phyloP scores from a whole-genome alignment of 2,797 vertebrate species.

The Cryptoprocta ferox region DNA sequence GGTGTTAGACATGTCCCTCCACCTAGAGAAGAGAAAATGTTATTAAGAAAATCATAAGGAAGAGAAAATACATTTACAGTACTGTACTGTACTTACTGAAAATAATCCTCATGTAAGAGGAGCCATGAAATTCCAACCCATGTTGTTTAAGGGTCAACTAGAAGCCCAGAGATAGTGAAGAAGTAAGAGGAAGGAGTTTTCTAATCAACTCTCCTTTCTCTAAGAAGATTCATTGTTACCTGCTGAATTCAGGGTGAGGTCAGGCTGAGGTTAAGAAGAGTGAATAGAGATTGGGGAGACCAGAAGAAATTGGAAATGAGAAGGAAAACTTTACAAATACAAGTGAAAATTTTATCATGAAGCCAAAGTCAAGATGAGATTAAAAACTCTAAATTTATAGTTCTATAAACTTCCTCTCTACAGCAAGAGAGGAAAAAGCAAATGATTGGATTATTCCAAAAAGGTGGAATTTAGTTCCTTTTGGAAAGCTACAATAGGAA shows the following conservation, averaged over 20 bases:
- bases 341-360: not conserved
- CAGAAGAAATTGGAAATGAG: not conserved
- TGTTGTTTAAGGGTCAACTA: not conserved
- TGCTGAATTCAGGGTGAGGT: not conserved
- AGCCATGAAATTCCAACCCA: not conserved
- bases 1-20: not conserved
- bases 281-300: not conserved
- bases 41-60: not conserved
- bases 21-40: not conserved
- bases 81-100: not conserved
- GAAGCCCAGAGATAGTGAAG: not conserved
- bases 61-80: not conserved
- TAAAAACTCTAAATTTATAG: not conserved
- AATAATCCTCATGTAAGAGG: not conserved
- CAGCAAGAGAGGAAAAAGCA: not conserved
- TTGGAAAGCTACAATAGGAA: not conserved
- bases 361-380: slow-evolving; percentile 10
- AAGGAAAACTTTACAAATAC: slow-evolving; percentile 6
- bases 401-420: not conserved
- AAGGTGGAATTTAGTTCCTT: not conserved
- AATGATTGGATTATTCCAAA: not conserved
- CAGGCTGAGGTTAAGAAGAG: not conserved
- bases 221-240: not conserved
- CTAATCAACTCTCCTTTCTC: not conserved
- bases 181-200: not conserved